phyloP scores from a whole-genome alignment of 2,888 invertebrate species.

The Celastrina argiolus region DNA sequence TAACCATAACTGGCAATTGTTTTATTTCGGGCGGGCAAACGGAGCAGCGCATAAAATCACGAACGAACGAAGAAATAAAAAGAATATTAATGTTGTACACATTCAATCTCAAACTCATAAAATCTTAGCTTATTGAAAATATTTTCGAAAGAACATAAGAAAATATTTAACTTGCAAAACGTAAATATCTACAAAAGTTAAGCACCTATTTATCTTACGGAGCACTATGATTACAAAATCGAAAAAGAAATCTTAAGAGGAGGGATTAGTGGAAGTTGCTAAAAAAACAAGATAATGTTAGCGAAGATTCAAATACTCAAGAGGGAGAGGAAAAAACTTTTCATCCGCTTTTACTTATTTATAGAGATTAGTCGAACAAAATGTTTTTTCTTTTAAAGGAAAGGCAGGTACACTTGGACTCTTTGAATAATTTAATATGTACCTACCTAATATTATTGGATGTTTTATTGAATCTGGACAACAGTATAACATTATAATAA shows the following conservation, averaged over 20 bases:
- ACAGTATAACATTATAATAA: not conserved
- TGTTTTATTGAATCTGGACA: not conserved
- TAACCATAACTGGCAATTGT: not conserved
- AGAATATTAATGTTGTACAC: not conserved
- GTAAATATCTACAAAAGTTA: not conserved
- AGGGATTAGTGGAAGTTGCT: slow-evolving; percentile 16
- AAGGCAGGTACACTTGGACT: not conserved
- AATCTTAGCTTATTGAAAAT: not conserved
- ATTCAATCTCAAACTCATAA: not conserved
- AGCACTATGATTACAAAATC: slow-evolving; percentile 8
- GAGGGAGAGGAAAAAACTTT: slow-evolving; percentile 15
- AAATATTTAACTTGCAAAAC: not conserved
- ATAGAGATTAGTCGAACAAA: slow-evolving; percentile 17
- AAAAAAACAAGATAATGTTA: slow-evolving; percentile 18
- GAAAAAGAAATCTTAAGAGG: not conserved
- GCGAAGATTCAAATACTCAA: slow-evolving; percentile 19
- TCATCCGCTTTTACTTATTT: slow-evolving; percentile 19
- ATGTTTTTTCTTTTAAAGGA: slow-evolving; percentile 9
- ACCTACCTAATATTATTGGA: slow-evolving; percentile 1
- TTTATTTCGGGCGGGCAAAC: not conserved
- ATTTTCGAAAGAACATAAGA: not conserved
- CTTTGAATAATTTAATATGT: not conserved
- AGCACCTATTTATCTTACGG: not conserved
- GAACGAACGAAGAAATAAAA: not conserved
- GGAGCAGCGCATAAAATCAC: not conserved